phyloP scores from a whole-genome alignment of 2,888 invertebrate genomes.

The Leuctra nigra region DNA sequence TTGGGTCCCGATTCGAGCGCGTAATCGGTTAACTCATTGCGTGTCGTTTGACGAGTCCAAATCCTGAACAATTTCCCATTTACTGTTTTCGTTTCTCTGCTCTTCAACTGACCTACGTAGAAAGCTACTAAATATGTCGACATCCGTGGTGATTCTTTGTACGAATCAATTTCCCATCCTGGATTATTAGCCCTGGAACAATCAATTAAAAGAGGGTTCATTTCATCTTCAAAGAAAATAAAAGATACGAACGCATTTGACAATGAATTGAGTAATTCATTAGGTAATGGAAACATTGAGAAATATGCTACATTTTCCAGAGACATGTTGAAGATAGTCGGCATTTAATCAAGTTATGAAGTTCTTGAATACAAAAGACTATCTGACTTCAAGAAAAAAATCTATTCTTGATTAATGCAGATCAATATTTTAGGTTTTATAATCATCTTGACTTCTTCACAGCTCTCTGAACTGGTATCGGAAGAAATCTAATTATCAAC shows the following conservation, averaged over 20 bases:
- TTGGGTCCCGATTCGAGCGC: constrained; percentile 44
- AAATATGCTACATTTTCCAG: too few species aligned
- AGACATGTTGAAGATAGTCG: too few species aligned
- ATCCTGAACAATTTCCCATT: constrained; percentile 30
- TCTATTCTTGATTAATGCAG: too few species aligned
- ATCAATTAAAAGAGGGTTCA: background rate
- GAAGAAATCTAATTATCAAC: too few species aligned
- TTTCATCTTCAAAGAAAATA: background rate
- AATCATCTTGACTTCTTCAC: too few species aligned
- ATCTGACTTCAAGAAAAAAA: too few species aligned
- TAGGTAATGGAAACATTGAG: too few species aligned
- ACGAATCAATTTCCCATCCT: constrained; percentile 22
- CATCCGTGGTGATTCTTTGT: constrained; percentile 55
- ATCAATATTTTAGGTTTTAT: too few species aligned
- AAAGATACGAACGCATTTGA: background rate
- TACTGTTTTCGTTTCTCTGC: background rate
- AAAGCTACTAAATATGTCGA: constrained; percentile 45
- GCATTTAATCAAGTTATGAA: too few species aligned
- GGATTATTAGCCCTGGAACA: background rate
- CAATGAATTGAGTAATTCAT: too few species aligned
- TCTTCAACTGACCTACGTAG: constrained; percentile 18
- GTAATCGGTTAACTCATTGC: constrained; percentile 39
- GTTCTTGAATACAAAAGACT: too few species aligned
- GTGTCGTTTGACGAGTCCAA: constrained; percentile 40
- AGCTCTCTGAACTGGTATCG: too few species aligned